These are phyloP conservation scores for Heliconius erato DNA, from an alignment of 2,888 invertebrate genomes.

Conservation along the genomic window DNA sequence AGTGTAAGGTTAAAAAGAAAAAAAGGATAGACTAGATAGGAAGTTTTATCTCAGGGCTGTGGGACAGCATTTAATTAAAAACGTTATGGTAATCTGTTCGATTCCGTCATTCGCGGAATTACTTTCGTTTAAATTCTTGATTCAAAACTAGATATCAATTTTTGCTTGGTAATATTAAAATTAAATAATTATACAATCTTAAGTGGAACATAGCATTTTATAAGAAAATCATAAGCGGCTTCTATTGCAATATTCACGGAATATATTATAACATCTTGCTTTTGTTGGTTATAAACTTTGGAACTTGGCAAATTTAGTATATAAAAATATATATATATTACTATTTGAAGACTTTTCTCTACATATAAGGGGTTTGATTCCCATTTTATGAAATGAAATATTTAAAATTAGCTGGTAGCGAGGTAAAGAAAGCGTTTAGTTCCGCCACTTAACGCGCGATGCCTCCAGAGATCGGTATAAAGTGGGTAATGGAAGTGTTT, in stretches of 20 bases:
- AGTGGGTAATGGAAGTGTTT: background rate
- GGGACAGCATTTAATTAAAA: too few relatives aligned
- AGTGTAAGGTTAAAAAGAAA: too few relatives aligned
- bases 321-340: background rate
- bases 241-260: conserved; percentile 80
- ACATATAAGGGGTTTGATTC: background rate
- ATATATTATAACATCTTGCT: conserved; percentile 59
- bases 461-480: background rate
- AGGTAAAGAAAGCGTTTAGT: background rate
- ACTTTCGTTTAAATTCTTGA: too few relatives aligned
- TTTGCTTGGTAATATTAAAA: background rate
- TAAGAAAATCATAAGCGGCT: conserved; percentile 83
- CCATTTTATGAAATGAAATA: background rate
- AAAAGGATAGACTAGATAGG: too few relatives aligned
- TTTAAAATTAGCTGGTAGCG: too few relatives aligned
- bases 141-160: background rate
- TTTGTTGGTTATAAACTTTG: conserved; percentile 51
- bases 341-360: background rate
- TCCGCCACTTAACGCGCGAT: background rate
- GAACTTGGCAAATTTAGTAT: conserved; percentile 40
- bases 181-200: conserved; percentile 35
- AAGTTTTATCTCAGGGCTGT: too few relatives aligned
- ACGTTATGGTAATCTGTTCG: too few relatives aligned
- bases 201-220: conserved; percentile 61
- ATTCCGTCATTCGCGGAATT: too few relatives aligned